A percentile compares a stretch with the other conserved stretches of the same genome.
Evolutionary conservation across 2,888 invertebrate species (phyloP).

Genomic region (Xestia sexstrigata): DNA sequence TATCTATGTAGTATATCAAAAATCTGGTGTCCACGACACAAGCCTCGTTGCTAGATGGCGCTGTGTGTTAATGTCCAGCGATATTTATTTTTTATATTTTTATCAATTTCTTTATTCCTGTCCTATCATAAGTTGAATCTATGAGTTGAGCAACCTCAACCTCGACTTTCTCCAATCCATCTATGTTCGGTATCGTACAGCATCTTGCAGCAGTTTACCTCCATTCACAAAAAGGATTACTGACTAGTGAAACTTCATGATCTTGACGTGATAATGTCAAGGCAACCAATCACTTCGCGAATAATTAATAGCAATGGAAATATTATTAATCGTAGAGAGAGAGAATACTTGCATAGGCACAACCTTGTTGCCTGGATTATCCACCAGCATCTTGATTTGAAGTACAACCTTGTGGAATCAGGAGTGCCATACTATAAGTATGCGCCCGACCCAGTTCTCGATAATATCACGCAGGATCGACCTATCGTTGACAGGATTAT

Average conservation of each 20-base stretch:
- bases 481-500: too few species aligned
- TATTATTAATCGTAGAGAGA: background rate
- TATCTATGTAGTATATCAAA: too few species aligned
- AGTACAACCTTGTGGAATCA: too few species aligned
- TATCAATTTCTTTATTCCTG: background rate
- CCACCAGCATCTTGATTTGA: too few species aligned
- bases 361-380: background rate
- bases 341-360: background rate
- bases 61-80: too few species aligned
- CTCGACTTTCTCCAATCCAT: background rate
- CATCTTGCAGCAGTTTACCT: background rate
- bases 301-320: background rate
- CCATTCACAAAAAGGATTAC: background rate
- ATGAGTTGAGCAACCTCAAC: background rate
- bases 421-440: too few species aligned
- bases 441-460: too few species aligned
- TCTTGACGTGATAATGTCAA: conserved; percentile 3
- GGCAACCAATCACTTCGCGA: background rate
- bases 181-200: background rate
- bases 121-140: background rate
- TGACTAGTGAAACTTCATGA: background rate
- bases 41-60: too few species aligned
- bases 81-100: too few species aligned
- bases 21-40: too few species aligned
- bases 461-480: background rate